Evolutionary conservation across 2,797 vertebrate species (phyloP).

Genomic region (Anniella stebbinsi): DNA sequence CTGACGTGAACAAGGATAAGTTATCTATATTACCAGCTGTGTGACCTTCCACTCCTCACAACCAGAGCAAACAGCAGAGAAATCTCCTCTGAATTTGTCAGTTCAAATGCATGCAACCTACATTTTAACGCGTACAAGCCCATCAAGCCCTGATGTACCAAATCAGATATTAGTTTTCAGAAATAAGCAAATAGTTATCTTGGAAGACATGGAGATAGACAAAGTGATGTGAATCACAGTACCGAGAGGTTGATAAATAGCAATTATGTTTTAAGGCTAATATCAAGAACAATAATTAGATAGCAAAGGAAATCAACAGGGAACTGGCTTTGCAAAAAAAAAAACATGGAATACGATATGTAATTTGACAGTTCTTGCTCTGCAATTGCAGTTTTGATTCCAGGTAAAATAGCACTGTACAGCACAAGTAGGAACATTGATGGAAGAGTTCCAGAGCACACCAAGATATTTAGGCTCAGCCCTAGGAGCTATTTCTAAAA

Average conservation of each 20-base stretch:
- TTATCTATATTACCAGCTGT: not conserved
- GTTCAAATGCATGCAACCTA: not conserved
- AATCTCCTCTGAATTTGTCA: not conserved
- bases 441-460: not conserved
- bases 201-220: not conserved
- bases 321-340: not conserved
- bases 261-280: constrained; percentile 1
- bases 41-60: not conserved
- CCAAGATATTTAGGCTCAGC: not conserved
- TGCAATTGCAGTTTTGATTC: not conserved
- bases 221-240: not conserved
- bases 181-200: not conserved
- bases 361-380: not conserved
- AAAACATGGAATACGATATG: not conserved
- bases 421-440: not conserved
- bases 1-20: not conserved
- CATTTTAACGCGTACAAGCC: not conserved
- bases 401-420: not conserved
- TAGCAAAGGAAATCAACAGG: not conserved
- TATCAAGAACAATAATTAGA: not conserved
- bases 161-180: not conserved
- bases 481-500: not conserved
- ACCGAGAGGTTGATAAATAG: not conserved
- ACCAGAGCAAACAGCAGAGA: not conserved
- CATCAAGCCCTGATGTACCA: not conserved